Conservation (phyloP, 2,888 invertebrate genomes). For the Noctua pronuba region DNA sequence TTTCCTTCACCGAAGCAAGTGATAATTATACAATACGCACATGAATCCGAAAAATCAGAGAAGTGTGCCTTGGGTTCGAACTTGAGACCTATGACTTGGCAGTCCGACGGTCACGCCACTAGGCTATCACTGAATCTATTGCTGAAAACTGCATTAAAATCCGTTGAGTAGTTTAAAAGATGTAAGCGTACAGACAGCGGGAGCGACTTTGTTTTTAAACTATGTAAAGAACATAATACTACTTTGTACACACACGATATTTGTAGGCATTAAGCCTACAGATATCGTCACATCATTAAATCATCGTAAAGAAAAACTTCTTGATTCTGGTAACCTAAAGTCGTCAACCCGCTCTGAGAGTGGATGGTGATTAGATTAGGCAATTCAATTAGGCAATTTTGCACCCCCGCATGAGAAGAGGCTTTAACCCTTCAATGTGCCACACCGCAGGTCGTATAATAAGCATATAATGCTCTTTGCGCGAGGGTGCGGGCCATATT, state of each 20-base stretch:
- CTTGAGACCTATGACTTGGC: too few species aligned
- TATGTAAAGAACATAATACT: too few species aligned
- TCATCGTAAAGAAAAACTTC: neutral
- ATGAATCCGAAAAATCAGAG: too few species aligned
- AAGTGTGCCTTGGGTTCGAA: too few species aligned
- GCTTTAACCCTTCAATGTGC: neutral
- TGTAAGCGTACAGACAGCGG: too few species aligned
- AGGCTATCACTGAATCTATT: too few species aligned
- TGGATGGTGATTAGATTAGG: neutral
- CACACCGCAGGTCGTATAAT: neutral
- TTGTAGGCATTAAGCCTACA: neutral
- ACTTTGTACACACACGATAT: neutral
- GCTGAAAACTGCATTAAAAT: too few species aligned
- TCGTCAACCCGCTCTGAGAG: neutral
- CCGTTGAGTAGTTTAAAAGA: too few species aligned
- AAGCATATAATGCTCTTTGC: neutral
- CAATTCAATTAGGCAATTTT: constrained; percentile 1
- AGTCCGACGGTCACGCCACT: too few species aligned
- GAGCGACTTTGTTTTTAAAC: too few species aligned
- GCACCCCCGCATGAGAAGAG: neutral
- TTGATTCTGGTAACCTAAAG: neutral
- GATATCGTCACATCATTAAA: neutral
- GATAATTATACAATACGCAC: too few species aligned
- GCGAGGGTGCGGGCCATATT: neutral
- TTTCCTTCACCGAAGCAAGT: too few species aligned